Base-by-base conservation (phyloP, 2,113 vertebrate species). In the Macroglossus sobrinus region DNA sequence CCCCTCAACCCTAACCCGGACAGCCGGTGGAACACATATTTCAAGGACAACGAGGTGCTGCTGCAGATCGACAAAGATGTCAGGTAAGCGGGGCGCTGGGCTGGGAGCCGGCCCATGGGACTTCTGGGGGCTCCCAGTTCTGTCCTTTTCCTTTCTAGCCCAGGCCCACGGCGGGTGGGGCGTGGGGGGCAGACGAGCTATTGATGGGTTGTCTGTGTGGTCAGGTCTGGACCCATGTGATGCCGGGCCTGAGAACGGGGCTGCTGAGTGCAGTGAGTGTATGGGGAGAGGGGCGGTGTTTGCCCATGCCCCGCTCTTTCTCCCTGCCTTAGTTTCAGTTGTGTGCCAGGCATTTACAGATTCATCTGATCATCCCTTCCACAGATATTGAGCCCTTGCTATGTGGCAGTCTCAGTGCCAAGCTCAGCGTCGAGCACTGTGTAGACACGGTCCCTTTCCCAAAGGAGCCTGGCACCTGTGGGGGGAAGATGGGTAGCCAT, bases 1-100 rank as follows among this genome's bases (percentile, higher is more conserved):
- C 99, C 99, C 4, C 98, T 99, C 82, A 99, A 99, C 97, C 99
- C 99, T 2, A 99, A 98, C 94, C 99, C 99, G 1, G 99, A 99
- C 89, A 99, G 99, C 96, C 98, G 99, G 75, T 99, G 99, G 99
- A 99, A 99, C 96, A 99, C 98, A 0, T 99, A 99, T 98, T 99
- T 99, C 98, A 99, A 99, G 98, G 99, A 99, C 93, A 99, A 99
- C 0, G 99, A 99, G 94, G 99, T 99, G 88, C 98, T 99, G 16
- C 98, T 99, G 38, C 99, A 99, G 98, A 99, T 99, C 2, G 99
- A 99, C 98, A 99, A 99, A 97, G 99, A 99, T 64, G 99, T 99
- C 94, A 99, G 99, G 99, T 99, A 97, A 19, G 98, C 68, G 43
- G 45, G 18, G 33, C 4, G 2, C 0, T 1, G 45, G 28, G 21